Percentiles rank a stretch among this genome's conserved stretches.
Conservation (phyloP, 2,797 vertebrate genomes). For the Tapirus indicus region DNA sequence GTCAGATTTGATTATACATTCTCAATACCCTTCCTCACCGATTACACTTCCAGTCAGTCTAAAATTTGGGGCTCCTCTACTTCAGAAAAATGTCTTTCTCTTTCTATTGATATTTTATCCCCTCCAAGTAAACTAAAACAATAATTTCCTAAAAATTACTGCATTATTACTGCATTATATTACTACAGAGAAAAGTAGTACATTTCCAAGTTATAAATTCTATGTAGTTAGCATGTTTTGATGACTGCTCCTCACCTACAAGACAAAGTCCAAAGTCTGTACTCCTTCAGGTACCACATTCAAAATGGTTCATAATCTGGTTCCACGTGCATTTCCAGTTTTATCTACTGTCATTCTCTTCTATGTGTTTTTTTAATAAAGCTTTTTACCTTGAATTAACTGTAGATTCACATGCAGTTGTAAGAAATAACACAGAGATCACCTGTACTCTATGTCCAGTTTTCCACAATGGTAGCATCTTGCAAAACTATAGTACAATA, state of each 20-base stretch:
- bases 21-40: neutral
- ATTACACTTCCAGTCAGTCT: neutral
- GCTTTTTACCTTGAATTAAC: neutral
- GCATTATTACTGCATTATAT: neutral
- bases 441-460: neutral
- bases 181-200: neutral
- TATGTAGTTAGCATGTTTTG: neutral
- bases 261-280: neutral
- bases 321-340: neutral
- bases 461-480: neutral
- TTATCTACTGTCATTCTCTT: neutral
- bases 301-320: neutral
- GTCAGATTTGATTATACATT: conserved; percentile 20
- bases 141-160: neutral
- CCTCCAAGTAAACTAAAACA: neutral
- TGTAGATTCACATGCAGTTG: neutral
- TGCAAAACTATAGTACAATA: neutral
- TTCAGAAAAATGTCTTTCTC: neutral
- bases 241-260: neutral
- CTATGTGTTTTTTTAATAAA: neutral
- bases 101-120: neutral
- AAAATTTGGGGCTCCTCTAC: neutral
- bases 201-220: neutral
- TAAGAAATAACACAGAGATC: neutral
- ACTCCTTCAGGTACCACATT: neutral